Conservation (phyloP, 2,797 vertebrate genomes). For the Octomys mimax region DNA sequence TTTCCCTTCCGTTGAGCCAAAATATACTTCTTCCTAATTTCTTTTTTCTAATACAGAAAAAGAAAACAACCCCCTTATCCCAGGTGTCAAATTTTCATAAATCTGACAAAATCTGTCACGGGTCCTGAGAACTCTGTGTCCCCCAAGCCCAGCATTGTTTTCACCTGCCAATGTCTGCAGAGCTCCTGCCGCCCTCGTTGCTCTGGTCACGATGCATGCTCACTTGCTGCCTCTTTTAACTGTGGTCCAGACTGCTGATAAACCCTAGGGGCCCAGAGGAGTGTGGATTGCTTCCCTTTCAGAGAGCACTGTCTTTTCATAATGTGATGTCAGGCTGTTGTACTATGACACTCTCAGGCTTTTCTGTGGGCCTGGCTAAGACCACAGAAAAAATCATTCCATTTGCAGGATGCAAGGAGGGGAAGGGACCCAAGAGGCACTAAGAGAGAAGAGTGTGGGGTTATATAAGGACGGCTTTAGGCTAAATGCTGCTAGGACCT, state of each 20-base stretch:
- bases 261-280: not conserved
- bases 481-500: not conserved
- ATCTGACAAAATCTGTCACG: not conserved
- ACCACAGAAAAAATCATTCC: not conserved
- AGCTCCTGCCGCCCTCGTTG: not conserved
- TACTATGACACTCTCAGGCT: not conserved
- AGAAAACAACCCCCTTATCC: not conserved
- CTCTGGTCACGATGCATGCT: not conserved
- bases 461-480: not conserved
- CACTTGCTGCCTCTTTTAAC: not conserved
- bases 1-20: not conserved
- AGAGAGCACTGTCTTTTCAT: not conserved
- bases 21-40: not conserved
- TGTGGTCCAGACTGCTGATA: not conserved
- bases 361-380: not conserved
- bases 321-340: not conserved
- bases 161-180: not conserved
- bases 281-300: not conserved
- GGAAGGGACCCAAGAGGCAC: not conserved
- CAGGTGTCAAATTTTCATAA: not conserved
- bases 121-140: not conserved
- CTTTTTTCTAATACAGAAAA: slow-evolving; percentile 19
- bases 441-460: not conserved
- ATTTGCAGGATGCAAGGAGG: not conserved
- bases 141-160: not conserved